Conservation (phyloP, 1,140 invertebrate genomes). For the Apis florea region DNA sequence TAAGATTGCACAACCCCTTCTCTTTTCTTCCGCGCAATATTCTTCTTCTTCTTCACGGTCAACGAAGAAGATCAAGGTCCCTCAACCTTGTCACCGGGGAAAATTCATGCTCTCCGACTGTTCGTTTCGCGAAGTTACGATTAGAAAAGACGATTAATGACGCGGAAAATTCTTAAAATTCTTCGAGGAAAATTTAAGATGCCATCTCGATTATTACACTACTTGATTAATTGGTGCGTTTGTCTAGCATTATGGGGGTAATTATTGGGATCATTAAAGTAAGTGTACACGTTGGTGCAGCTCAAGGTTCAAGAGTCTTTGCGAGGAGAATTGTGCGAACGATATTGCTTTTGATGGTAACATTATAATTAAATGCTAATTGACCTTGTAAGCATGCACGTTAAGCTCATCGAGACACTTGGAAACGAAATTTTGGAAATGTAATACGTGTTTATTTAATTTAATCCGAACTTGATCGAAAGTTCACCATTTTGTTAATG, state of each 20-base stretch:
- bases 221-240: slow-evolving; percentile 31
- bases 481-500: too few species aligned
- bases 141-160: slow-evolving; percentile 37
- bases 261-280: slow-evolving; percentile 30
- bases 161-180: slow-evolving; percentile 22
- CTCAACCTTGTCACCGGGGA: not conserved
- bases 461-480: too few species aligned
- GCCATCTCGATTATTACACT: not conserved
- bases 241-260: not conserved
- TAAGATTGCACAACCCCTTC: too few species aligned
- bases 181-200: not conserved
- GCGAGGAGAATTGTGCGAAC: not conserved
- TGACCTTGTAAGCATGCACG: not conserved
- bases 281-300: not conserved
- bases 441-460: rapidly evolving
- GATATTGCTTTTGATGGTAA: not conserved
- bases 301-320: not conserved
- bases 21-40: not conserved
- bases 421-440: not conserved
- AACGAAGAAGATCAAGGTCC: not conserved
- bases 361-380: not conserved
- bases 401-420: not conserved
- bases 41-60: not conserved
- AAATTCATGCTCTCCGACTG: not conserved
- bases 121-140: not conserved